These are phyloP conservation scores for Epirrhoe tristata DNA, from an alignment of 2,888 invertebrate genomes.

Conservation along the genomic window DNA sequence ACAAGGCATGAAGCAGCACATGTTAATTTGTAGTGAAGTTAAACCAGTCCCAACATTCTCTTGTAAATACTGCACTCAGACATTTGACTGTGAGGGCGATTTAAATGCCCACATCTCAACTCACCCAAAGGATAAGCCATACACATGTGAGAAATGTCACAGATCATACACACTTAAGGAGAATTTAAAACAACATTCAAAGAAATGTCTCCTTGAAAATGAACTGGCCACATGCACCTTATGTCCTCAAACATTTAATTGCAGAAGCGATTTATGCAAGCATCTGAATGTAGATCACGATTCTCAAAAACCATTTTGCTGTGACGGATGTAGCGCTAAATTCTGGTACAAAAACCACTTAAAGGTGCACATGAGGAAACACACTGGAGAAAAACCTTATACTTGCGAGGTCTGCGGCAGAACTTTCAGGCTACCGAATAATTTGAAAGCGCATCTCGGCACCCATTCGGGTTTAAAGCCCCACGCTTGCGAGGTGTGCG, in stretches of 20 bases:
- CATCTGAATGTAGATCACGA: constrained; percentile 1
- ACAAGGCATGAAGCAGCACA: constrained; percentile 21
- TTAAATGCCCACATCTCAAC: constrained; percentile 7
- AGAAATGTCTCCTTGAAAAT: constrained; percentile 15
- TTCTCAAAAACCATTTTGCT: constrained; percentile 12
- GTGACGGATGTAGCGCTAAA: constrained; percentile 19
- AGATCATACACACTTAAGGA: constrained; percentile 12
- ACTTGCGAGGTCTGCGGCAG: not conserved
- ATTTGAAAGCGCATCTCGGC: constrained; percentile 1
- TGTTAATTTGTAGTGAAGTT: constrained; percentile 8
- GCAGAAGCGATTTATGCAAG: constrained; percentile 11
- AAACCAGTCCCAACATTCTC: not conserved
- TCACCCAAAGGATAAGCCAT: constrained; percentile 8
- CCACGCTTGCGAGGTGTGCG: not conserved
- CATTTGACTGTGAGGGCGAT: constrained; percentile 2
- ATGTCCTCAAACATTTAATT: not conserved
- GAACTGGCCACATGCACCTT: constrained; percentile 5
- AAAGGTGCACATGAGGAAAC: not conserved
- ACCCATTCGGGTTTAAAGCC: not conserved
- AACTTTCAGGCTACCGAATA: not conserved
- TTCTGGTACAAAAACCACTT: constrained; percentile 1
- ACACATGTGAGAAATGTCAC: constrained; percentile 8
- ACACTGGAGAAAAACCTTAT: not conserved
- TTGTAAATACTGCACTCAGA: constrained; percentile 10
- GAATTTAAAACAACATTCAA: constrained; percentile 7